Base-by-base conservation (phyloP, 92 coral and sea anemone genomes). In the Plumapathes pennacea region DNA sequence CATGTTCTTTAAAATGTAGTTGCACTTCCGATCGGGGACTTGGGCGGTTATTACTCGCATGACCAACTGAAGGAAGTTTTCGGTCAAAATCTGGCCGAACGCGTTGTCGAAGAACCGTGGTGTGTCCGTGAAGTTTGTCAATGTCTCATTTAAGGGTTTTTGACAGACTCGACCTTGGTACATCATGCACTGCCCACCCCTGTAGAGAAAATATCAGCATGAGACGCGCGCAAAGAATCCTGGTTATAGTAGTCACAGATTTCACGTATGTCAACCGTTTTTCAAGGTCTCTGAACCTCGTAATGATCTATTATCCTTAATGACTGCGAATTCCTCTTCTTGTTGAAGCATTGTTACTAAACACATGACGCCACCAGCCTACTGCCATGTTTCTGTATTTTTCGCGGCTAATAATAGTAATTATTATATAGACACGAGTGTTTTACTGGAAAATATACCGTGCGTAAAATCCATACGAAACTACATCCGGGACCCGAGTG, bases 61-160 rank as follows among this genome's bases (percentile, higher is more conserved):
- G 0, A 74, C 73, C 15, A 3, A 10, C 2, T 12, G 5, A 0
- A 94, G 69, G n/a, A 88, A 67, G 0, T 0, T 1, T 53, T 94
- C 91, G 0, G 99, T 94, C 25, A 43, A 63, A 5, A 36, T 40
- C 31, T 76, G 46, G 17, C 99, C 90, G 7, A 80, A 70, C 44
- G 66, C 77, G 89, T 94, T 84, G 54, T 84, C 96, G 48, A 94
- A 37, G 69, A 94, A 94, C 20, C 99, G 84, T 0, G 75, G 85
- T 0, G 85, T 64, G 15, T 64, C 42, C 13, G 85, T 64, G 44
- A 65, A 64, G 8, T 53, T 2, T 2, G 70, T 49, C 6, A 94
- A 67, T 1, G 99, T 84, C 14, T 69, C 47, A 81, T 84, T 94
- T 1, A 94, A 32, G 11, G 85, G 55, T 0, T 44, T 13, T 4